Evolutionary conservation across 2,797 vertebrate species (phyloP), one percentile per base, ranked within the genome.

Genomic region (Coendou prehensilis): DNA sequence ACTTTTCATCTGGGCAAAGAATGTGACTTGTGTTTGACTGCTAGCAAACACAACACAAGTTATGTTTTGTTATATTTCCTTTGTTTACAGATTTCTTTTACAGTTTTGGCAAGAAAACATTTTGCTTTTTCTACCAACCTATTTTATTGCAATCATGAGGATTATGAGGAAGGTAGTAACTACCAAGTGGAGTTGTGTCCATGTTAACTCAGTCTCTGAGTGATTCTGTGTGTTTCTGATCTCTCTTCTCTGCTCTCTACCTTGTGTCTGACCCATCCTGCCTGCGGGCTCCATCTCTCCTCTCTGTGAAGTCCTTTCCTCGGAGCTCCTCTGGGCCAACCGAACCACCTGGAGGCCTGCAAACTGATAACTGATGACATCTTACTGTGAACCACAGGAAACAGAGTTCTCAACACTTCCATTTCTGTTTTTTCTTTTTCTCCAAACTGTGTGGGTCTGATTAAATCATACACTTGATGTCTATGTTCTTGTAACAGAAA

Each of bases 401-500:
- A 76, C 7, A 30, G 28, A 47, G n/a, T 90, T 95, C 87, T 80
- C 50, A 85, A 75, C 28, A 80, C n/a, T 93, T 41, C 14, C 69
- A 64, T 94, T 95, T 95, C 64, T 93, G 56, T 61, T 81, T 87
- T 86, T n/a, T 33, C 37, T 41, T 41, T 57, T 41, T 90, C n/a
- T 67, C 28, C 33, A 84, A 87, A 94, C 23, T 73, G 63, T 86
- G 45, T 87, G 71, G 59, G 26, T 33, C 11, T 95, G 73, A 95
- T 94, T 93, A 92, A 95, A 89, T 95, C 71, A 88, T 88, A 47
- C 28, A 56, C 52, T 89, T 92, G 82, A 56, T 20, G 45, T 79
- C n/a, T n/a, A 76, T 75, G 41, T 84, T 95, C 87, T 97, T 89
- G 87, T 96, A 95, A 78, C 69, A 96, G 85, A 95, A 79, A 41